Evolutionary conservation across 2,113 vertebrate species (phyloP), one percentile per base, ranked within the genome.

Genomic region (human): DNA sequence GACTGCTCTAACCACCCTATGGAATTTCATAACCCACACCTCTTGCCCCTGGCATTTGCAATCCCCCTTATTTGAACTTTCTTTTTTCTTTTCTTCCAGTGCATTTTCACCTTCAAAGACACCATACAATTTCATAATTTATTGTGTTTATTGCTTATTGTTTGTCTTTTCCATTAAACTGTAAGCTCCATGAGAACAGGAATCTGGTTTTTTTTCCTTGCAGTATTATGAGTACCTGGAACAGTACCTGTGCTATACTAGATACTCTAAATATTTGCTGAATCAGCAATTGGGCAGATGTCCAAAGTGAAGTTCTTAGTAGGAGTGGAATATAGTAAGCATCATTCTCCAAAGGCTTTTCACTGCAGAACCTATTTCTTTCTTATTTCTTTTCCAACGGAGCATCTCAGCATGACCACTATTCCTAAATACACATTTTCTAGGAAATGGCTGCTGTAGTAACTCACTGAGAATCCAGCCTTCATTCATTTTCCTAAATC

Each of bases 361-460:
- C 81, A 61, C 38, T 27, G 78, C 45, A 94, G 80, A 78, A 61
- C n/a, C 75, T 45, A 76, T 90, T 72, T 89, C 66, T 81, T 89
- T 84, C 86, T 83, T 81, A 64, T 84, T 95, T 97, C 90, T 96
- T 94, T 94, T 17, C 92, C 88, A 68, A 48, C 20, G 38, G 87
- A 96, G 88, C 76, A 83, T 83, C 90, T 96, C 92, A 70, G 94
- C 90, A 96, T 23, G 95, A 84, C 57, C 30, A 32, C 30, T 16
- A 45, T 50, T 82, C 78, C 66, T 79, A 94, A 95, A 94, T 30
- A 9, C 64, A 90, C 76, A 85, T 96, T 90, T 96, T 92, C 97
- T 96, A 95, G 94, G 84, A 96, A 95, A 93, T 23, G 45, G 45
- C 40, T 52, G 72, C 66, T 85, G 14, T 25, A 40, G 83, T 93